These are phyloP conservation scores for Calliopum simillimum DNA, from an alignment of 2,888 invertebrate species.

Conservation along the genomic window DNA sequence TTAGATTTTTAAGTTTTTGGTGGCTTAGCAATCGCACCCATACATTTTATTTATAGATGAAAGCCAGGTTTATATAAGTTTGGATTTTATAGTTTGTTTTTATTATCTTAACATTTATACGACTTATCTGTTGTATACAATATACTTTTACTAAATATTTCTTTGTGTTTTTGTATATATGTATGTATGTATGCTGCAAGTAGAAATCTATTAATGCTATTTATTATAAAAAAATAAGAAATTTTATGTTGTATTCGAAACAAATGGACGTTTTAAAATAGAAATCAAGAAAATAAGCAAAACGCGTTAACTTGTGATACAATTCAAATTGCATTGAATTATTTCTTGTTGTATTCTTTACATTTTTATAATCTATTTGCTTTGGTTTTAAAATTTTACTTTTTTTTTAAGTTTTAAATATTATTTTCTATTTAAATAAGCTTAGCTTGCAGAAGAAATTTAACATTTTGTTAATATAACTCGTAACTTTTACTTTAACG, in stretches of 20 bases:
- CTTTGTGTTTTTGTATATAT: neutral
- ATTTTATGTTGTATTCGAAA: neutral
- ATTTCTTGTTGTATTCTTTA: no score
- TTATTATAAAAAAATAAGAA: constrained; percentile 12
- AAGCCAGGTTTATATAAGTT: constrained; percentile 27
- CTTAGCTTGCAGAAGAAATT: no score
- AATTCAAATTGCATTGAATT: no score
- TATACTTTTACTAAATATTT: neutral
- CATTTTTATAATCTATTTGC: no score
- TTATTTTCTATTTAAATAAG: no score
- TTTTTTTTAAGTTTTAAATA: no score
- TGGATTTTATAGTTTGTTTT: constrained; percentile 18
- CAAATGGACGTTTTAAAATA: no score
- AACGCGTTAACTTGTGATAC: no score
- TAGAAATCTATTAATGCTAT: constrained; percentile 9
- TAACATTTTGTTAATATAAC: no score
- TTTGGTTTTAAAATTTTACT: no score
- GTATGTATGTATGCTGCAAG: constrained; percentile 13
- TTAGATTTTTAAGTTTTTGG: constrained; percentile 11
- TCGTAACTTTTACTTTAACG: no score
- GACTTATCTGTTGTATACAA: constrained; percentile 15
- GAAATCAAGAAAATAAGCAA: no score
- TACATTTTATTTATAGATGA: constrained; percentile 31
- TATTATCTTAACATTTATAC: constrained; percentile 14
- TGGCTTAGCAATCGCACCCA: constrained; percentile 17